These are phyloP conservation scores for Entomobrya multifasciata DNA, from an alignment of 2,888 invertebrate genomes.

Conservation along the genomic window DNA sequence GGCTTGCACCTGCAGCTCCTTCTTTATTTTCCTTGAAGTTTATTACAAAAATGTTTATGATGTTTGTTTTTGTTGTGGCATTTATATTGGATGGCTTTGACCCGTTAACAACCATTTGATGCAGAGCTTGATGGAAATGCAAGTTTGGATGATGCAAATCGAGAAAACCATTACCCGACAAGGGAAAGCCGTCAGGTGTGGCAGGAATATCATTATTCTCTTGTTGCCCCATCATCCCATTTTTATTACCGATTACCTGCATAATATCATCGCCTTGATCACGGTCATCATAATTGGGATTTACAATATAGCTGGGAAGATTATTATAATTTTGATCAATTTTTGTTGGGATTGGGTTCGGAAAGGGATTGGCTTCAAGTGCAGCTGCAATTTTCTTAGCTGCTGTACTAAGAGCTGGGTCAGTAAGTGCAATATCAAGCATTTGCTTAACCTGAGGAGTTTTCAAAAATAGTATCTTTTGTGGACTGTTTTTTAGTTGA, in stretches of 20 bases:
- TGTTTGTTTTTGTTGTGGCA: conserved; percentile 79
- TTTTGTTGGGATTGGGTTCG: conserved; percentile 56
- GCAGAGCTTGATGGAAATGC: conserved; percentile 79
- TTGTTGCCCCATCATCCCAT: conserved; percentile 3
- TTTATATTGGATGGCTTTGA: conserved; percentile 78
- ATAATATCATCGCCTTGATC: not conserved
- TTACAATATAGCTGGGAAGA: conserved; percentile 33
- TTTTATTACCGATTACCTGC: not conserved
- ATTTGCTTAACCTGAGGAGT: conserved; percentile 79
- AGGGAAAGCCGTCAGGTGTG: conserved; percentile 79
- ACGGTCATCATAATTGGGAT: not conserved
- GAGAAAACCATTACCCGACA: conserved; percentile 77
- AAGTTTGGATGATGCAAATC: conserved; percentile 79
- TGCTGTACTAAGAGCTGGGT: conserved; percentile 76
- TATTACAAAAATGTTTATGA: conserved; percentile 79
- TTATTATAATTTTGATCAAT: conserved; percentile 44
- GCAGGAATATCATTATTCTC: conserved; percentile 26
- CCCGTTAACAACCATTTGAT: conserved; percentile 79
- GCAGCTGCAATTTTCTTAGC: conserved; percentile 78
- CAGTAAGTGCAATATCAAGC: conserved; percentile 76
- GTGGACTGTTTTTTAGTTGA: conserved; percentile 64
- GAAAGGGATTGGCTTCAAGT: conserved; percentile 67
- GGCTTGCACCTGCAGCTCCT: conserved; percentile 14
- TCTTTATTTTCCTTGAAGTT: conserved; percentile 76
- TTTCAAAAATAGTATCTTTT: conserved; percentile 79